These are phyloP conservation scores for Oryzias celebensis DNA, from an alignment of 2,113 vertebrate species.

Conservation along the genomic window DNA sequence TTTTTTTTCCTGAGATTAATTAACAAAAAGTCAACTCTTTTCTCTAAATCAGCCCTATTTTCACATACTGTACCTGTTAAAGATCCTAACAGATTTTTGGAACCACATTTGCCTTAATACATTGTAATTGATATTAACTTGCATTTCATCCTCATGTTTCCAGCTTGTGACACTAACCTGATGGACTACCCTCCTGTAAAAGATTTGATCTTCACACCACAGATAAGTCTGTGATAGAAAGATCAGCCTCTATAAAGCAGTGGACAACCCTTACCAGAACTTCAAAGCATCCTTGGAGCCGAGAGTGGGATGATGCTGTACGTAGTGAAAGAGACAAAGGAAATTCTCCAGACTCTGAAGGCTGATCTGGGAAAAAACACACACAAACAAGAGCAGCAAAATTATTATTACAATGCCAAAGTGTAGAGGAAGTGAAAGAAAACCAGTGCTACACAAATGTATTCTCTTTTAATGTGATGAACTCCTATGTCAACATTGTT, in stretches of 20 bases:
- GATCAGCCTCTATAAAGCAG: not conserved
- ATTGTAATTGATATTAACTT: not conserved
- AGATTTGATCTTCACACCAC: too few relatives aligned
- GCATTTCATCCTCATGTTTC: not conserved
- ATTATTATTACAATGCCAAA: conserved; percentile 7
- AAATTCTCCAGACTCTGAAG: conserved; percentile 80
- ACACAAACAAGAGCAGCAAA: conserved; percentile 18
- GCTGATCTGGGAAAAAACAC: conserved; percentile 69
- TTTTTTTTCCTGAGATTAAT: too few relatives aligned
- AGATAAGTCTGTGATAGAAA: too few relatives aligned
- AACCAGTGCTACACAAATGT: not conserved
- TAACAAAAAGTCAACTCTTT: too few relatives aligned
- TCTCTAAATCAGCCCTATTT: too few relatives aligned
- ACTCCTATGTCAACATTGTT: not conserved
- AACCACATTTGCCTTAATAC: too few relatives aligned
- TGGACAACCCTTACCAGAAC: conserved; percentile 74
- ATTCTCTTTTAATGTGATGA: conserved; percentile 1
- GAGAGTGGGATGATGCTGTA: conserved; percentile 63
- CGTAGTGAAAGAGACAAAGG: conserved; percentile 80
- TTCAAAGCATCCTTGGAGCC: conserved; percentile 70
- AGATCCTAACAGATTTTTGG: too few relatives aligned
- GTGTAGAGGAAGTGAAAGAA: conserved; percentile 2
- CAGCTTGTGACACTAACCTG: not conserved
- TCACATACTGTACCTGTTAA: too few relatives aligned
- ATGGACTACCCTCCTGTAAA: not conserved